Evolutionary conservation across 2,113 vertebrate species (phyloP), one percentile per base, ranked within the genome.

Genomic region (Sclerurus mexicanus): DNA sequence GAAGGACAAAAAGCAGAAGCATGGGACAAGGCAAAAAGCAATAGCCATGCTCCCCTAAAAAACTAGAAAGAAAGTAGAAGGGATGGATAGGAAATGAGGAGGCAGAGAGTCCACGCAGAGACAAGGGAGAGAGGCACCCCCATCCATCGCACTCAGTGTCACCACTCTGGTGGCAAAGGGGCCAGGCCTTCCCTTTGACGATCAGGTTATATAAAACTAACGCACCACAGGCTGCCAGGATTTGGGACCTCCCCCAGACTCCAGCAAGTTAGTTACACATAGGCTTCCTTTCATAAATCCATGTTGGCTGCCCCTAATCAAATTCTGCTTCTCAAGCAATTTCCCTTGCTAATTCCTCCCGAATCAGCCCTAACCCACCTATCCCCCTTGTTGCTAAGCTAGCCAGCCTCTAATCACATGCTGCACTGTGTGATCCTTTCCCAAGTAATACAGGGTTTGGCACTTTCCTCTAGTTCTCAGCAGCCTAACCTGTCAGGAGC

Each of bases 271-370:
- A 88, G 78, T 75, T 89, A 71, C n/a, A 80, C 12, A 5, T 53
- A 21, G 40, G 50, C 79, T 91, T 89, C 93, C 68, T 87, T 75
- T 49, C 87, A 47, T 42, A 96, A 95, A 96, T 92, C 95, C 87
- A 62, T 20, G 90, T 82, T 93, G 96, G 90, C 92, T 91, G 95
- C 85, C 92, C 84, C 87, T 93, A 94, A 96, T 97, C 96, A 96
- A 96, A 97, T 97, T 97, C 96, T 90, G 91, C 97, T 96, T 96
- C 95, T 94, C 93, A 80, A 97, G 97, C 98, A 97, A 90, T 97
- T 98, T 97, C 94, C 95, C 93, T 85, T 72, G 96, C 93, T 97
- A 97, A 98, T 96, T 97, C 97, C 96, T 81, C 75, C 88, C 22
- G 44, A 94, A 92, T 92, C 81, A 95, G 87, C 82, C 80, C 86